Percentiles rank a stretch among this genome's conserved stretches.
Conservation (phyloP, 1,140 invertebrate species). For the Rhizoglyphus robini region DNA sequence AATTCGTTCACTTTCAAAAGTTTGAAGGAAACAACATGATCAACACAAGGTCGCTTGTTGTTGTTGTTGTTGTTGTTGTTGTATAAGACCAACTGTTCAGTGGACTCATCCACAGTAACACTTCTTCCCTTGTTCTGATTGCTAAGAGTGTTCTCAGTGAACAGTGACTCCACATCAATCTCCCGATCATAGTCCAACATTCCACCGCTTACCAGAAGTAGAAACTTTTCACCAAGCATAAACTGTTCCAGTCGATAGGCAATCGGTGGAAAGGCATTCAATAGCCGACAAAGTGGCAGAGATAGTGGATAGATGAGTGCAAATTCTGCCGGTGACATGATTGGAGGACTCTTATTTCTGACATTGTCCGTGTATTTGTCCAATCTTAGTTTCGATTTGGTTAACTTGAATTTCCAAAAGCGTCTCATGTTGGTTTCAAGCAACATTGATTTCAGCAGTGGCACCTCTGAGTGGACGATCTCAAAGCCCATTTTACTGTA, state of each 20-base stretch:
- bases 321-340: neutral
- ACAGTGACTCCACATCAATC: neutral
- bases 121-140: neutral
- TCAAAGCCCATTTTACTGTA: neutral
- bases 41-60: neutral
- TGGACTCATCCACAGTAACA: neutral
- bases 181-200: neutral
- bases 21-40: neutral
- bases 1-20: no score
- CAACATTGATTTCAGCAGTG: neutral
- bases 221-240: neutral
- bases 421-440: neutral
- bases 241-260: constrained; percentile 4
- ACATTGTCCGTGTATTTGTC: no score
- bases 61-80: neutral
- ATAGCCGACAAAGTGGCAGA: neutral
- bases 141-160: neutral
- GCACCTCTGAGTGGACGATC: neutral
- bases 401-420: neutral
- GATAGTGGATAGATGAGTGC: neutral
- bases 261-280: neutral
- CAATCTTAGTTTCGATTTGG: neutral
- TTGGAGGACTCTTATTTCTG: neutral
- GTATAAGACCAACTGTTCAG: neutral
- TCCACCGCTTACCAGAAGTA: neutral